Evolutionary conservation across 1,140 invertebrate species (phyloP).

Genomic region (Papilio glaucus): DNA sequence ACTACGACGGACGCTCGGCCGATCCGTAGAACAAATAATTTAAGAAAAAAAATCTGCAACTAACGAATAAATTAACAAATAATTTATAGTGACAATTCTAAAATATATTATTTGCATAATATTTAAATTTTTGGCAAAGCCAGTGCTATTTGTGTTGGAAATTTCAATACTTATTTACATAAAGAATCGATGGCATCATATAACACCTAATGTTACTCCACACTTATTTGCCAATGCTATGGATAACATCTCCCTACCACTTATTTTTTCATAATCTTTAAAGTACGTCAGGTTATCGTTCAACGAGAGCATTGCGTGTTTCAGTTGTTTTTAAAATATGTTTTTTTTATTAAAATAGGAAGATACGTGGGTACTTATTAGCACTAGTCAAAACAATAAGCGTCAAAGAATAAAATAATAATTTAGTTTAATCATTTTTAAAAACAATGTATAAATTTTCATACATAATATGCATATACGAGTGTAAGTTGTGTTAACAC

Average conservation of each 20-base stretch:
- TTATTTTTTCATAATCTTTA: slow-evolving; percentile 30
- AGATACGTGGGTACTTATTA: neutral
- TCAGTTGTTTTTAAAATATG: slow-evolving; percentile 6
- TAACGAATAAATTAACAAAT: neutral
- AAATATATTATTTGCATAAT: slow-evolving; percentile 4
- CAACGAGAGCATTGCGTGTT: slow-evolving; percentile 14
- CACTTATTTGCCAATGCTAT: slow-evolving; percentile 20
- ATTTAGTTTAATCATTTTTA: neutral
- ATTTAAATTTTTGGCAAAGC: slow-evolving; percentile 8
- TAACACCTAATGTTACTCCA: slow-evolving; percentile 21
- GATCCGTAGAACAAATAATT: neutral
- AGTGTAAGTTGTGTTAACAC: too few species aligned
- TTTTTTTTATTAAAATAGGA: slow-evolving; percentile 12
- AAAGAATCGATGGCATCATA: neutral
- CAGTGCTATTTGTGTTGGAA: neutral
- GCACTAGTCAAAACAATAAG: slow-evolving; percentile 1
- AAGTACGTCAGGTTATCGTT: slow-evolving; percentile 30
- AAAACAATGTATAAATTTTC: neutral
- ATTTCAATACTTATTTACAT: neutral
- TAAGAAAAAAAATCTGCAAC: neutral
- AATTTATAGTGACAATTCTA: neutral
- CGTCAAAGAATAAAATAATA: neutral
- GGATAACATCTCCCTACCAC: slow-evolving; percentile 17
- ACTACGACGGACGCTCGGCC: neutral
- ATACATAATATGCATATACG: too few species aligned